Base-by-base conservation (phyloP, 2,888 invertebrate species). In the Thyatira batis region DNA sequence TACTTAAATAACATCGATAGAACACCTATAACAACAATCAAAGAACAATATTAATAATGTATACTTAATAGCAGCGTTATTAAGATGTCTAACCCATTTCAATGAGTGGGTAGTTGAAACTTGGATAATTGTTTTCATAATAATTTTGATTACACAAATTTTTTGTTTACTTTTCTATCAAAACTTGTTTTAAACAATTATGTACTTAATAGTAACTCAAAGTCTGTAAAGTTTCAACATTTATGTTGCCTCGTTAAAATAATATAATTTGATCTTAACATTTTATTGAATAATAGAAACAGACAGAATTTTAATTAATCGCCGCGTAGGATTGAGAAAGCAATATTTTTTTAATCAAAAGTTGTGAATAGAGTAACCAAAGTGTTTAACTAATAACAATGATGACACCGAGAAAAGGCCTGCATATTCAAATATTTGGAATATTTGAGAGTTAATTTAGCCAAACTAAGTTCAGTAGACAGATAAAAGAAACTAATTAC, bases 131-230 rank as follows among this genome's bases (percentile, higher is more conserved):
- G 30, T 30, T 13, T 33, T 13, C 3, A 13, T 3, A 33, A 33
- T 13, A 33, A 33, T 13, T 33, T 33, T 33, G 3, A 11, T 33
- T n/a, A 33, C 13, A 4, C 13, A 33, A 13, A 8, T 17, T 39
- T n/a, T 39, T 17, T 39, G 39, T 39, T 39, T 39, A 8, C 39
- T 39, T 17, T 39, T 17, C 57, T 54, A 58, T 63, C 39, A 66
- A 72, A 65, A 62, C 62, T 69, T 60, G 64, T 57, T 11, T 6
- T 23, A 23, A 50, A 27, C 25, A 49, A 33, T 33, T 33, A 23
- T 23, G 23, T 23, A 23, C 23, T 23, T 23, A 23, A 23, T 33
- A 33, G n/a, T 39, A n/a, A 17, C 13, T 3, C 33, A 33, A 33
- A 33, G 33, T 13, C 33, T 33, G 33, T 33, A 13, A 33, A 33